These are phyloP conservation scores for Otolemur crassicaudatus DNA, from an alignment of 2,797 vertebrate species.

Conservation along the genomic window DNA sequence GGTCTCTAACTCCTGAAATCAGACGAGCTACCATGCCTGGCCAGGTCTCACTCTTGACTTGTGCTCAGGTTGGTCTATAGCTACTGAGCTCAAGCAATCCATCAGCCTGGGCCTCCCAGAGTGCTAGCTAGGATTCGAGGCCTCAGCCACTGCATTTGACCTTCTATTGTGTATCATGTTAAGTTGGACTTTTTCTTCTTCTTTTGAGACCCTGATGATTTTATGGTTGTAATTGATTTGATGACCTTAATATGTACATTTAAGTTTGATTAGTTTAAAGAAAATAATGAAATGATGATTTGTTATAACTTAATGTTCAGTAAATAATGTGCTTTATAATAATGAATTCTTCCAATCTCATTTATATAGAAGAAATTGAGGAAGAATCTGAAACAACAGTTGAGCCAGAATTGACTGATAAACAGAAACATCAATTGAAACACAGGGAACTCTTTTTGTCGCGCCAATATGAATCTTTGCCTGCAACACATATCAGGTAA, in stretches of 20 bases:
- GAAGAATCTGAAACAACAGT: slow-evolving; percentile 95
- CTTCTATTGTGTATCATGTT: background rate
- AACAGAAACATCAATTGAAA: slow-evolving; percentile 98
- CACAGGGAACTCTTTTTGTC: slow-evolving; percentile 98
- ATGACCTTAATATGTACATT: background rate
- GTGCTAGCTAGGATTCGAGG: too few species aligned
- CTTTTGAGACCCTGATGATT: background rate
- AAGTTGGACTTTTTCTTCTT: slow-evolving; percentile 2
- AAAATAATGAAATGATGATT: slow-evolving; percentile 58
- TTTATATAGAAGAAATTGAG: slow-evolving; percentile 95
- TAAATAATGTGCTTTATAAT: slow-evolving; percentile 72
- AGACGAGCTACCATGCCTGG: too few species aligned
- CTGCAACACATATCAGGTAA: slow-evolving; percentile 98
- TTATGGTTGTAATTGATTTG: slow-evolving; percentile 36
- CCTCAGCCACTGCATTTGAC: too few species aligned
- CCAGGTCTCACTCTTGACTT: too few species aligned
- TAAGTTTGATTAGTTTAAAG: slow-evolving; percentile 51
- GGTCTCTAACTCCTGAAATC: too few species aligned
- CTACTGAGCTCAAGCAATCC: too few species aligned
- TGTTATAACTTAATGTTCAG: slow-evolving; percentile 53
- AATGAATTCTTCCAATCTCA: slow-evolving; percentile 81
- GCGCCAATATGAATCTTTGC: slow-evolving; percentile 97
- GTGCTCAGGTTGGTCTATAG: too few species aligned
- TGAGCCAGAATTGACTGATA: slow-evolving; percentile 95
- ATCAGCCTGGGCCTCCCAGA: too few species aligned